Base-by-base conservation (phyloP, 2,888 invertebrate species). In the Conomelus anceps region DNA sequence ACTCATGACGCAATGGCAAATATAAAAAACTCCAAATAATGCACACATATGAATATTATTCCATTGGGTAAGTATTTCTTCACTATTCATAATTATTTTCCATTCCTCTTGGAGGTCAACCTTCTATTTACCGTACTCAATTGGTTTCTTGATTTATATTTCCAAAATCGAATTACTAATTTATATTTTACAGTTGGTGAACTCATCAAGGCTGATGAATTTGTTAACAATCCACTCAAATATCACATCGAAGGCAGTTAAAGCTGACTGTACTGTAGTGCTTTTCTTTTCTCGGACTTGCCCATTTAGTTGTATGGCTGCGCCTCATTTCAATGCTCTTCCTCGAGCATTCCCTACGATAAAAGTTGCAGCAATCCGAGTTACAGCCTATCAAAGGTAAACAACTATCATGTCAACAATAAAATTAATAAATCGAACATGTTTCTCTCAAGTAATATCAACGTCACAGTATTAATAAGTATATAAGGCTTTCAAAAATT, bases 231-330 rank as follows among this genome's bases (percentile, higher is more conserved):
- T 91, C 11, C 91, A 92, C 88, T 90, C 91, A 11, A 92, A 92
- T 89, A 90, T 92, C n/a, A 92, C 91, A 0, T 91, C 91, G 87
- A 91, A 92, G 6, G 90, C 90, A 22, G 90, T 90, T 85, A 94
- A 94, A 29, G 96, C 95, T 1, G 94, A 94, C 90, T 98, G 98
- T 93, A 95, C 97, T 0, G 93, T 98, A 22, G 96, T 98, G 3
- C 94, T 99, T 91, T 99, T 99, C 93, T 99, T 97, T 93, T 97
- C 98, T 0, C 96, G 96, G 91, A 96, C 97, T 92, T 99, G 99
- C 92, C 96, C 97, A 0, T 98, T 98, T 92, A 98, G 98, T 92
- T 97, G 97, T 22, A 95, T 96, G 92, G 97, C 98, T 9, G 98
- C 98, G 0, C 98, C 98, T 7, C 96, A 98, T 92, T 98, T 96